Evolutionary conservation across 2,888 invertebrate species (phyloP), one percentile per base, ranked within the genome.

Genomic region (Rutpela maculata): DNA sequence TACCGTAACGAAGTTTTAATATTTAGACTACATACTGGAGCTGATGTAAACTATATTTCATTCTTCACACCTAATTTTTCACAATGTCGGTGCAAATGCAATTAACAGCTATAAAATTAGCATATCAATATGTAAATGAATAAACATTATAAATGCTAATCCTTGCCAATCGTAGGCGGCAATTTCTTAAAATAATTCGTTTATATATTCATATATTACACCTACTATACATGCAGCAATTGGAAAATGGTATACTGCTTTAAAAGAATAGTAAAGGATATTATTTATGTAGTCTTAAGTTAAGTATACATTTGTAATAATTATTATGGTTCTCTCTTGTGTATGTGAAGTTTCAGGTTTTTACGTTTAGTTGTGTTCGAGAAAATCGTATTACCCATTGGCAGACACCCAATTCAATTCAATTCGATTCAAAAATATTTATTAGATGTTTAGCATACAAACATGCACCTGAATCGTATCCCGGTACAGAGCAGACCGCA

Each of bases 51-150:
- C n/a, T n/a, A n/a, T n/a, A n/a, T n/a, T n/a, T n/a, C n/a, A n/a
- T 26, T 26, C 22, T 26, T 4, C 22, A 35, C 9, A 35, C 31
- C 43, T 43, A 43, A 43, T 43, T 12, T 12, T 43, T 43, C 15
- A 43, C 43, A 43, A 43, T 43, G 43, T 43, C 12, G 4, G 15
- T 2, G 43, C 7, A n/a, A 62, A 62, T 62, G 26, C 60, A n/a
- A 31, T 26, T 11, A 10, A 62, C 60, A 11, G 26, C 26, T 31
- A 31, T 31, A 62, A 62, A 62, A 62, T 62, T 22, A 62, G 26
- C 60, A 62, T 62, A 62, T 62, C 60, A 62, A 62, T 62, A 62
- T 62, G 60, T 22, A 62, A 26, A 62, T 62, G 60, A 62, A 62
- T 31, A n/a, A 26, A 62, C 31, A 62, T 62, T 62, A 62, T 62